These are phyloP conservation scores for Incurvaria masculella DNA, from an alignment of 2,888 invertebrate genomes.

Conservation along the genomic window DNA sequence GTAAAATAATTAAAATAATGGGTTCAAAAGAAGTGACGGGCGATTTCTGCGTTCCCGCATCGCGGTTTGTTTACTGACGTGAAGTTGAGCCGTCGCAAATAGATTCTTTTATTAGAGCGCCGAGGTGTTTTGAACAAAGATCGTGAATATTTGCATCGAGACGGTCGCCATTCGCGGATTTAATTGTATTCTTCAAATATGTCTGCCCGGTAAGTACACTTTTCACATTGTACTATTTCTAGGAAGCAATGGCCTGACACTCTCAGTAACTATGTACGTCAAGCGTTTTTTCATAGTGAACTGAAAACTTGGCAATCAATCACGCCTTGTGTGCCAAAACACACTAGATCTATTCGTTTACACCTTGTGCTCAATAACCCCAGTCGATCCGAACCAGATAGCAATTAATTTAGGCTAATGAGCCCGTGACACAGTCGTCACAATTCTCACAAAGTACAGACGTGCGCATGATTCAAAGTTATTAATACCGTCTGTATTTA, in stretches of 20 bases:
- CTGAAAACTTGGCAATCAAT: neutral
- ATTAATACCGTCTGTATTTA: conserved; percentile 8
- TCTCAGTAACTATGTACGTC: neutral
- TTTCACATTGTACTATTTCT: neutral
- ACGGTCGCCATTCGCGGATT: too few relatives aligned
- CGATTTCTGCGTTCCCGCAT: conserved; percentile 5
- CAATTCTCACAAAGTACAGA: neutral
- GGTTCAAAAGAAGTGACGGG: too few relatives aligned
- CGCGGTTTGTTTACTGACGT: conserved; percentile 33
- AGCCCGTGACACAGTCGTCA: too few relatives aligned
- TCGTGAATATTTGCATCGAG: neutral
- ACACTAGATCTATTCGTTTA: too few relatives aligned
- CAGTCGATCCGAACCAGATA: neutral
- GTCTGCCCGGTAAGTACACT: neutral
- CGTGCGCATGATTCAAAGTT: neutral
- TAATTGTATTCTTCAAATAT: neutral
- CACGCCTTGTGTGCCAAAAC: neutral
- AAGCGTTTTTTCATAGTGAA: neutral
- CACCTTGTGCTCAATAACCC: too few relatives aligned
- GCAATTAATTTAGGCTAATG: neutral
- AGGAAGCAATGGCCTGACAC: too few relatives aligned
- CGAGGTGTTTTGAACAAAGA: neutral
- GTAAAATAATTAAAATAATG: too few relatives aligned
- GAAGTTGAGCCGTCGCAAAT: conserved; percentile 33
- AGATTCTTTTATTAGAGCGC: conserved; percentile 47